A percentile compares a stretch with the other conserved stretches of the same genome.
phyloP scores from a whole-genome alignment of 2,888 invertebrate species.

The Quadriops clusia region DNA sequence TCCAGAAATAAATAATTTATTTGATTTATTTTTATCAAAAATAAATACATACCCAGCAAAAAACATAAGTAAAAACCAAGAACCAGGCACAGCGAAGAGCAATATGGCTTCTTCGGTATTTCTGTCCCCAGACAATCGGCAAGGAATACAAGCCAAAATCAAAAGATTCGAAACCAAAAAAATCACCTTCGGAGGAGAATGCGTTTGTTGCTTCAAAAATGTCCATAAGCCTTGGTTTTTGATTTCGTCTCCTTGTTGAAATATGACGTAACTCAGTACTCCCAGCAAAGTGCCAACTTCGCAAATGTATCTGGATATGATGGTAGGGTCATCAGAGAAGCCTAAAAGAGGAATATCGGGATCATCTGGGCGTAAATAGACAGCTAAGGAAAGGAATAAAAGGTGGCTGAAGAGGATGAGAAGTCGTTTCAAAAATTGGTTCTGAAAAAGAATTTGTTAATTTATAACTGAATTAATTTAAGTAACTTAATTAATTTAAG shows the following conservation, averaged over 20 bases:
- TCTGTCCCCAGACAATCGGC: conserved; percentile 59
- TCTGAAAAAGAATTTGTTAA: conserved; percentile 52
- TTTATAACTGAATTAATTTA: too few relatives aligned
- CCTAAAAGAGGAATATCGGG: conserved; percentile 43
- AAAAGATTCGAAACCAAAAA: conserved; percentile 85
- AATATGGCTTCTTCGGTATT: conserved; percentile 84
- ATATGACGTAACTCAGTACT: conserved; percentile 75
- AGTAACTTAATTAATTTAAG: too few relatives aligned
- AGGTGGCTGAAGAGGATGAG: conserved; percentile 81
- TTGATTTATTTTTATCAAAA: conserved; percentile 5
- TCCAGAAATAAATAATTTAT: conserved; percentile 1
- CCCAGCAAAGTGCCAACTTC: conserved; percentile 79
- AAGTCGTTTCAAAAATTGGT: conserved; percentile 85
- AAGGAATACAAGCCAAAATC: conserved; percentile 81
- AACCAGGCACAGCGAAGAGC: conserved; percentile 85
- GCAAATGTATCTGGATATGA: conserved; percentile 52
- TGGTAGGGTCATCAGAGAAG: conserved; percentile 42
- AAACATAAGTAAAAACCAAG: conserved; percentile 97
- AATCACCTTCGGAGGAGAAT: conserved; percentile 89
- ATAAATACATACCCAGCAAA: conserved; percentile 76
- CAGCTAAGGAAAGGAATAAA: conserved; percentile 74
- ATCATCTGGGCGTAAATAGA: conserved; percentile 77
- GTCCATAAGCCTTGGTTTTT: conserved; percentile 85
- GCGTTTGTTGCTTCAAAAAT: conserved; percentile 85
- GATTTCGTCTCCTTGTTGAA: conserved; percentile 91